A percentile compares a stretch with the other conserved stretches of the same genome.
phyloP scores from a whole-genome alignment of 92 coral and sea anemone genomes.

The Diadumene lineata region DNA sequence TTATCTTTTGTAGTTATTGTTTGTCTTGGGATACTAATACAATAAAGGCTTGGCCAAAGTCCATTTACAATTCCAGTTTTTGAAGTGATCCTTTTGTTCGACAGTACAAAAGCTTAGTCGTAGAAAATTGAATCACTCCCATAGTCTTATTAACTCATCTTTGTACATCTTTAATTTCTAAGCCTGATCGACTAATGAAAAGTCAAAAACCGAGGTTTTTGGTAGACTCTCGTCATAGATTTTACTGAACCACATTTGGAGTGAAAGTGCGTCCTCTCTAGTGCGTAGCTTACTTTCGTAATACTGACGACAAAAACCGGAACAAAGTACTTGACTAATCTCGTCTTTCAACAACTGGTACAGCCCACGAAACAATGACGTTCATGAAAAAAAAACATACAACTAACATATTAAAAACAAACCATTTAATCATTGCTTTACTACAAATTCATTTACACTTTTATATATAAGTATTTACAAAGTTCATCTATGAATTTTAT shows the following conservation, averaged over 20 bases:
- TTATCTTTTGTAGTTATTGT: background rate
- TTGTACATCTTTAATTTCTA: background rate
- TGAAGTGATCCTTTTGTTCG: background rate
- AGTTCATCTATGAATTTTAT: background rate
- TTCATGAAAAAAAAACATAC: background rate
- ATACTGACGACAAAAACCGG: background rate
- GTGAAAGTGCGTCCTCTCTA: no score
- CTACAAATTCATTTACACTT: background rate
- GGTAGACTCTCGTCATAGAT: background rate
- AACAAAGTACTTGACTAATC: background rate
- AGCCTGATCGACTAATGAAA: background rate
- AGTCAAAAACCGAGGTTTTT: background rate
- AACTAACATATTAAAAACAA: background rate
- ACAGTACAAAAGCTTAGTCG: background rate
- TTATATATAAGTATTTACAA: conserved; percentile 9
- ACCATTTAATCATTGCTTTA: background rate
- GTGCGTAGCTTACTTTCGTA: background rate
- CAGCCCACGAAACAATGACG: conserved; percentile 1
- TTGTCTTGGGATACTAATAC: background rate
- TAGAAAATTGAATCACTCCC: background rate
- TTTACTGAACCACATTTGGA: no score
- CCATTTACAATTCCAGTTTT: background rate
- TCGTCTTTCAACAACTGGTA: background rate
- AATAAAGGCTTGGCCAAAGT: conserved; percentile 10
- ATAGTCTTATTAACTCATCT: background rate